Base-by-base conservation (phyloP, 2,113 vertebrate species). In the Peromyscus polionotus region DNA sequence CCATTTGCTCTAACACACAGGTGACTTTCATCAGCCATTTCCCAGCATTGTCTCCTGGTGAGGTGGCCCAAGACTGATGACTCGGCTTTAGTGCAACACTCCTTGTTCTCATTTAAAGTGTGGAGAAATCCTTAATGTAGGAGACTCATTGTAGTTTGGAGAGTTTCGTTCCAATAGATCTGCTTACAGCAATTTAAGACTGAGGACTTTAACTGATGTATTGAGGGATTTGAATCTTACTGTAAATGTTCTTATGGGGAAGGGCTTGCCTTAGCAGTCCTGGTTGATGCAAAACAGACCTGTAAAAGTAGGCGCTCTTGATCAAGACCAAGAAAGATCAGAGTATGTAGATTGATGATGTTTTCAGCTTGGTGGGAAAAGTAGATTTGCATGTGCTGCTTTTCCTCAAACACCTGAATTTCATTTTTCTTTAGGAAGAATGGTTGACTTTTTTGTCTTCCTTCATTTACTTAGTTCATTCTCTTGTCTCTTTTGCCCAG, bases 401-500 rank as follows among this genome's bases (percentile, higher is more conserved):
- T 93, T 95, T 59, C 14, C 75, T 76, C 36, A 83, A 61, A 73
- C 54, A 88, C 42, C 22, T 77, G 5, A n/a, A 14, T 4, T 51
- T 57, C 36, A 48, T 1, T 88, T 95, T 42, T 36, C 20, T 75
- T 79, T 36, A 9, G 51, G 1, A n/a, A 85, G 70, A 57, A 0
- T 5, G 80, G 31, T 1, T 90, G 12, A 3, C 6, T 91, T 94
- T 97, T 63, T 54, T 97, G 54, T 63, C 72, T 97, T 90, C 95
- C 93, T 91, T 97, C 39, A 24, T 67, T 95, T 91, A 80, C 77
- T 96, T 92, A 96, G 91, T 94, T 95, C 48, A 59, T 73, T 75
- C 10, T 80, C 96, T 81, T 97, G 95, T 98, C 95, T 98, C 96
- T 95, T 97, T 97, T 98, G 94, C 96, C 39, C 98, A 99, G 99